Base-by-base conservation (phyloP, 2,113 vertebrate genomes). In the Siniperca chuatsi region DNA sequence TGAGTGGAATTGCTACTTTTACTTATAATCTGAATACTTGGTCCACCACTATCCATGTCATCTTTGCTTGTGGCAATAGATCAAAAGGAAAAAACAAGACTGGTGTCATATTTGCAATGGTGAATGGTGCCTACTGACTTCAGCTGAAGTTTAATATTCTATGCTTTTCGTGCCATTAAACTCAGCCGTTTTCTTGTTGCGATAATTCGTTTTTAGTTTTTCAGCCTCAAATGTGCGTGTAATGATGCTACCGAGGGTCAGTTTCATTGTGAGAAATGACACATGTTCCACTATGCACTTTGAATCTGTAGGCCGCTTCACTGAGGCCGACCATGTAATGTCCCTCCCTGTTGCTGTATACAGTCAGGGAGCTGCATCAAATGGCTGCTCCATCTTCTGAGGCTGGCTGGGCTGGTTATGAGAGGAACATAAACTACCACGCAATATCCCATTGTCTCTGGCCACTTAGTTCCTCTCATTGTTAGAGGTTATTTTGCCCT, bases 331-430 rank as follows among this genome's bases (percentile, higher is more conserved):
- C 90, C 92, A 61, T 89, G 94, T 97, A 97, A 97, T 96, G 95
- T 96, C 94, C 93, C 93, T 95, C 95, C 97, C 97, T 82, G 96
- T 96, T 96, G 97, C 94, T 96, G 83, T 48, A 65, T 87, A 91
- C 93, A 93, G 93, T 93, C 93, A 91, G 91, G 92, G 92, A 96
- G 92, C 93, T 92, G 95, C 96, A 96, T 95, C 95, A 93, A 96
- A 96, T 97, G 96, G 96, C 92, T 18, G 89, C 94, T 96, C 91
- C 81, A 25, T 94, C 86, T 87, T 92, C 95, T 88, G 77, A 95
- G 94, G 94, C 95, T 93, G 84, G 88, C 67, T 89, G 74, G 93
- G 91, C 94, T 94, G 95, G 93, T 93, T 95, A 96, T 95, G 95
- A 94, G 86, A 87, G 81, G 88, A 89, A 91, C 93, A 93, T 95